These are phyloP conservation scores for Eubasilissa regina DNA, from an alignment of 1,140 invertebrate species.

Conservation along the genomic window DNA sequence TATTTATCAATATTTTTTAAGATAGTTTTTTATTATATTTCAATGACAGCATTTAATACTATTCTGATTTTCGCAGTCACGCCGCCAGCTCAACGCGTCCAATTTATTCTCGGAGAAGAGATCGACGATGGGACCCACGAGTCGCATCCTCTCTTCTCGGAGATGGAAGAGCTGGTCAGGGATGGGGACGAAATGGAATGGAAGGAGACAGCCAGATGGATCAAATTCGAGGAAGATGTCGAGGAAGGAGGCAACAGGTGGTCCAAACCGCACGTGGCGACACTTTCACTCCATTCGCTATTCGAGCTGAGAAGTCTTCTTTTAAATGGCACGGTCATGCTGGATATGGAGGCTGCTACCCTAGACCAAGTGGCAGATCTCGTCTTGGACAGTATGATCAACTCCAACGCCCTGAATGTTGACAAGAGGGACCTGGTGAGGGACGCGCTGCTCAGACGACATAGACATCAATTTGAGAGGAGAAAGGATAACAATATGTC, in stretches of 20 bases:
- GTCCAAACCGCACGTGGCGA: conserved; percentile 96
- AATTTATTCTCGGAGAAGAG: conserved; percentile 96
- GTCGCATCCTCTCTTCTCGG: conserved; percentile 92
- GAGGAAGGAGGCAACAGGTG: conserved; percentile 95
- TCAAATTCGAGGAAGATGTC: conserved; percentile 96
- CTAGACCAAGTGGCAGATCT: conserved; percentile 93
- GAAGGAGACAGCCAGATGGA: conserved; percentile 98
- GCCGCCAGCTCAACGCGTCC: conserved; percentile 91
- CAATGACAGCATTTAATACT: neutral
- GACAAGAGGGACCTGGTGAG: conserved; percentile 87
- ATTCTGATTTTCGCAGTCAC: conserved; percentile 75
- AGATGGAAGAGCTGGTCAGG: conserved; percentile 94
- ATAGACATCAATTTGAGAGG: conserved; percentile 95
- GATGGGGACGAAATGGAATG: conserved; percentile 93
- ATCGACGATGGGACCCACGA: conserved; percentile 88
- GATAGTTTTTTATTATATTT: no score
- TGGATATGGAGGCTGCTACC: conserved; percentile 90
- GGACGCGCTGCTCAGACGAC: conserved; percentile 90
- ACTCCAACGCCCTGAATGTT: conserved; percentile 81
- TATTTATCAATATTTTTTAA: no score
- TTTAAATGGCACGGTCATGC: conserved; percentile 90
- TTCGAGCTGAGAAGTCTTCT: conserved; percentile 91
- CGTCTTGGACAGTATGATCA: conserved; percentile 93
- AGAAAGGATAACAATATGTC: conserved; percentile 86
- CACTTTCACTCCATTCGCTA: conserved; percentile 90